Percentiles rank a stretch among this genome's conserved stretches.
Evolutionary conservation across 2,797 vertebrate species (phyloP).

Genomic region (Cossypha caffra): DNA sequence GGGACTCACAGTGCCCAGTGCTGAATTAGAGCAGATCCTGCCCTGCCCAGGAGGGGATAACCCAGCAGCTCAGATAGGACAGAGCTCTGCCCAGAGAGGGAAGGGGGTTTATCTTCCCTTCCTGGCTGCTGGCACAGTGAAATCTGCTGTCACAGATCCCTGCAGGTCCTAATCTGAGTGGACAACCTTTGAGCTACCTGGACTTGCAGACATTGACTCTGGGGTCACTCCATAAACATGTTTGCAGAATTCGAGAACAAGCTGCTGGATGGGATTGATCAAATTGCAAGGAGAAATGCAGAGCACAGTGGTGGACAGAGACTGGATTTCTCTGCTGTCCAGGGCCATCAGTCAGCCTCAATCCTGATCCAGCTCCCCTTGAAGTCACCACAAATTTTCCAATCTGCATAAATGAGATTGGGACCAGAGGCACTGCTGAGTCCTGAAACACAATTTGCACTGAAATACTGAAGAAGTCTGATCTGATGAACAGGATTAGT

Average conservation of each 20-base stretch:
- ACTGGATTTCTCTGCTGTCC: neutral
- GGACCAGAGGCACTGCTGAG: neutral
- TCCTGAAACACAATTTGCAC: neutral
- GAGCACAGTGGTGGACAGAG: neutral
- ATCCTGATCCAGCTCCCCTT: neutral
- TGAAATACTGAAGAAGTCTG: neutral
- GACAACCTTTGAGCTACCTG: conserved; percentile 2
- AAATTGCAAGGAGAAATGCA: neutral
- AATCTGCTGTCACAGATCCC: neutral
- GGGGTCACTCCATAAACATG: neutral
- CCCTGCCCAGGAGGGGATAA: neutral
- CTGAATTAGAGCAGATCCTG: neutral
- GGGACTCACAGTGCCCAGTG: neutral
- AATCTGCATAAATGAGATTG: conserved; percentile 13
- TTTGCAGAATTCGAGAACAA: neutral
- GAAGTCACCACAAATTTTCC: conserved; percentile 6
- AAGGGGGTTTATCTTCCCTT: neutral
- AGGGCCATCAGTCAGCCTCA: neutral
- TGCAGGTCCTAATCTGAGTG: neutral
- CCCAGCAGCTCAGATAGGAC: neutral
- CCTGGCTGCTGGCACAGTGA: neutral
- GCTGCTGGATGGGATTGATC: neutral
- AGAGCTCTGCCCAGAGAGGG: neutral
- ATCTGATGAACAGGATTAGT: conserved; percentile 6
- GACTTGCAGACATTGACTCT: neutral